Evolutionary conservation across 2,797 vertebrate species (phyloP), one percentile per base, ranked within the genome.

Genomic region (Microtus obscurus): DNA sequence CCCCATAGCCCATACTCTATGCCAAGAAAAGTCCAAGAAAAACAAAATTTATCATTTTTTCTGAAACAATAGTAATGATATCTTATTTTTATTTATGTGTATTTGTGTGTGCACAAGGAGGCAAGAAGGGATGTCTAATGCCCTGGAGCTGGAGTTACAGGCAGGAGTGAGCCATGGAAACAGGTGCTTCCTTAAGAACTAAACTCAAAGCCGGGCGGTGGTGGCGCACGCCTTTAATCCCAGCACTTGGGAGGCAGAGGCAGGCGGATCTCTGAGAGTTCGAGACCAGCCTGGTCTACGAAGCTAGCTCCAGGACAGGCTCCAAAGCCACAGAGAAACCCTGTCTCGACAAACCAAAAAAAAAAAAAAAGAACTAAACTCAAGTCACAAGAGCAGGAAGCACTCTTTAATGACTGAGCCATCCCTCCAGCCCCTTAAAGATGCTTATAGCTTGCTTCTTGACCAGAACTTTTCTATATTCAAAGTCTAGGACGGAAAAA

Each of bases 391-490:
- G 40, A 83, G 25, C 27, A 65, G 27, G 5, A 19, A 83, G 16
- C 9, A 45, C 23, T 83, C 80, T 63, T 31, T 5, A 45, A 34
- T 11, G 27, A 9, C 56, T 82, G n/a, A 61, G 29, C 27, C 40
- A 63, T 40, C 37, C 29, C 25, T 63, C 27, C 25, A 63, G 37
- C 9, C 81, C 81, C 40, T 63, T 31, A 83, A 65, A 23, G 10
- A 31, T 25, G 48, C 81, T 85, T 76, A 59, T 10, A 82, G n/a
- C 37, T 43, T 82, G 56, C 56, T 61, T 82, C 79, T 79, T 67
- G 40, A 74, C 14, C 63, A 83, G 5, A 96, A 83, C 8, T 63
- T 78, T 87, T 67, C 63, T 91, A 94, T 34, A 34, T 96, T 82
- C 86, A 87, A 91, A 29, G 12, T 83, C 34, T 76, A 95, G 31